Percentiles rank a stretch among this genome's conserved stretches.
These are phyloP conservation scores for Phymatocera aterrima DNA, from an alignment of 2,888 invertebrate genomes.

Conservation along the genomic window DNA sequence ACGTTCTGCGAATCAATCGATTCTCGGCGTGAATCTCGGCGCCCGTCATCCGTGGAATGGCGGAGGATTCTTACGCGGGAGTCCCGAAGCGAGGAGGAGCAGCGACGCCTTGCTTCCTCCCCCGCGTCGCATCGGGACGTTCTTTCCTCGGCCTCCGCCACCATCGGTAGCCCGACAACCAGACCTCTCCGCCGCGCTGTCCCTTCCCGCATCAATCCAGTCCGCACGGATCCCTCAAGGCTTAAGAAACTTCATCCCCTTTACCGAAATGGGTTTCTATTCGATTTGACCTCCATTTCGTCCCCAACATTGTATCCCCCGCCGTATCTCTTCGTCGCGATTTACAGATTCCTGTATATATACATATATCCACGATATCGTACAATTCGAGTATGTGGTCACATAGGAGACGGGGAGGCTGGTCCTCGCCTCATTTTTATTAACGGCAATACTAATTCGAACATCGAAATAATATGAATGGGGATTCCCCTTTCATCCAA, in stretches of 20 bases:
- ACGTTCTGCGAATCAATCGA: slow-evolving; percentile 44
- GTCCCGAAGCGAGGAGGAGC: too few species aligned
- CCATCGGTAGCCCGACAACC: too few species aligned
- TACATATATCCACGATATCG: background rate
- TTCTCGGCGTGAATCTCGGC: slow-evolving; percentile 40
- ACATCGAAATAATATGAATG: too few species aligned
- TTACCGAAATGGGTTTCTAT: slow-evolving; percentile 44
- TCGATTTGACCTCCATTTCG: slow-evolving; percentile 44
- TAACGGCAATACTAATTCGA: too few species aligned
- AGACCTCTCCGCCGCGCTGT: background rate
- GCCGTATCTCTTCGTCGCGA: slow-evolving; percentile 38
- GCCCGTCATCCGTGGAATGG: slow-evolving; percentile 43
- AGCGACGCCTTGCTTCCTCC: too few species aligned
- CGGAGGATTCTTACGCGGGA: slow-evolving; percentile 29
- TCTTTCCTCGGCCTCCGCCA: background rate
- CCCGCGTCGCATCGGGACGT: slow-evolving; percentile 28
- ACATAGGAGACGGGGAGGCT: too few species aligned
- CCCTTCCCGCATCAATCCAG: slow-evolving; percentile 14
- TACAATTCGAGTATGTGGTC: slow-evolving; percentile 16
- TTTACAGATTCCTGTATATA: slow-evolving; percentile 9
- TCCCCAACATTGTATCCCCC: slow-evolving; percentile 44
- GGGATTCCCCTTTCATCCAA: too few species aligned
- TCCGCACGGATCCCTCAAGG: slow-evolving; percentile 44
- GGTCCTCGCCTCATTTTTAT: too few species aligned
- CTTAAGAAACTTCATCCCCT: slow-evolving; percentile 46